phyloP scores from a whole-genome alignment of 2,113 vertebrate species.

The Carlito syrichta region DNA sequence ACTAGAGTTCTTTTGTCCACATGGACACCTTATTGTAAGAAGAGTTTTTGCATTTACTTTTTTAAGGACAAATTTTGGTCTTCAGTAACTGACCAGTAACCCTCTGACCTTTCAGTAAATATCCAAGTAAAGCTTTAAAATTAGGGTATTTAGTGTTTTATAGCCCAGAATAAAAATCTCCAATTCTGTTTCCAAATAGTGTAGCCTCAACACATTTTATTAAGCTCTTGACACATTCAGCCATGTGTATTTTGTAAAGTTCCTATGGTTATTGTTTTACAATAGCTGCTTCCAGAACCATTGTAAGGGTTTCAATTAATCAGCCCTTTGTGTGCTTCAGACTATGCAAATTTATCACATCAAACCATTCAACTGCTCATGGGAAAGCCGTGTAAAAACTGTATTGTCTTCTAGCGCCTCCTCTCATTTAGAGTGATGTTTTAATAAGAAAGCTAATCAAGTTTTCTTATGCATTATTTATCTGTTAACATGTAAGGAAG shows the following conservation, averaged over 20 bases:
- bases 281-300: slow-evolving; percentile 89
- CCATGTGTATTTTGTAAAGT: slow-evolving; percentile 92
- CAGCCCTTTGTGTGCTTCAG: slow-evolving; percentile 95
- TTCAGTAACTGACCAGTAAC: slow-evolving; percentile 80
- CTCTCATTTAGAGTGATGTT: slow-evolving; percentile 95
- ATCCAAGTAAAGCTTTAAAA: slow-evolving; percentile 82
- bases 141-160: slow-evolving; percentile 84
- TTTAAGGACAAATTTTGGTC: slow-evolving; percentile 76
- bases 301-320: slow-evolving; percentile 98
- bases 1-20: slow-evolving; percentile 49
- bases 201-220: slow-evolving; percentile 84
- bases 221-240: slow-evolving; percentile 83
- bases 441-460: slow-evolving; percentile 98
- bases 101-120: slow-evolving; percentile 85
- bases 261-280: slow-evolving; percentile 91
- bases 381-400: slow-evolving; percentile 94
- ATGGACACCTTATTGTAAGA: slow-evolving; percentile 1
- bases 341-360: slow-evolving; percentile 99
- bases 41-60: slow-evolving; percentile 45
- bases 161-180: slow-evolving; percentile 87
- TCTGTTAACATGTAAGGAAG: slow-evolving; percentile 82
- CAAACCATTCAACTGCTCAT: slow-evolving; percentile 93
- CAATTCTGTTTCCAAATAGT: slow-evolving; percentile 85
- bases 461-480: slow-evolving; percentile 89
- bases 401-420: slow-evolving; percentile 94